These are phyloP conservation scores for Elysia crispata DNA, from an alignment of 2,888 invertebrate genomes.

Conservation along the genomic window DNA sequence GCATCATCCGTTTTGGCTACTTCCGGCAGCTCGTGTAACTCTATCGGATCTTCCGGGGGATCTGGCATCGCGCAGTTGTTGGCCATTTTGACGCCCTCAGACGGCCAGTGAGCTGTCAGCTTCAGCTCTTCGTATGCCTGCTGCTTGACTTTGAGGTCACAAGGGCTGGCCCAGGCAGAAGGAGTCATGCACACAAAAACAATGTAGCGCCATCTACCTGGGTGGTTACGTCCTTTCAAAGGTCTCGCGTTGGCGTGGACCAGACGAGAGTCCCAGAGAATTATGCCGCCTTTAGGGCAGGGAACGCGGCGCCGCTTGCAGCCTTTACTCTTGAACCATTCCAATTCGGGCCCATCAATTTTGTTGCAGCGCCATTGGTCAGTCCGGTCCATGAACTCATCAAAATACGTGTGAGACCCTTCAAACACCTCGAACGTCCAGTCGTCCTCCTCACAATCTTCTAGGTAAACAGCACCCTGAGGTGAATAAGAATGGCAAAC, in stretches of 20 bases:
- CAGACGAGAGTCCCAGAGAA: conserved; percentile 71
- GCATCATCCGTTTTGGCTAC: conserved; percentile 54
- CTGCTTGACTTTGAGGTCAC: conserved; percentile 60
- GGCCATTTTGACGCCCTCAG: conserved; percentile 59
- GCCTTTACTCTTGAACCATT: conserved; percentile 57
- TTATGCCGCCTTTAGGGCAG: conserved; percentile 70
- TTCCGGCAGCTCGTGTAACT: conserved; percentile 51
- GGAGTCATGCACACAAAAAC: conserved; percentile 71
- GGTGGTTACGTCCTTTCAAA: conserved; percentile 56
- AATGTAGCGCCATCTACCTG: conserved; percentile 67
- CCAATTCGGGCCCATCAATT: conserved; percentile 55
- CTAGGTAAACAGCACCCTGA: conserved; percentile 64
- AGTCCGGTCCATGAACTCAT: conserved; percentile 30
- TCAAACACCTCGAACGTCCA: conserved; percentile 60
- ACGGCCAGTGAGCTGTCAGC: conserved; percentile 69
- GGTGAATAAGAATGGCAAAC: too few species aligned
- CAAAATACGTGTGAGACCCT: conserved; percentile 55
- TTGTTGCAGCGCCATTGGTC: neutral
- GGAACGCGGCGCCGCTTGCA: conserved; percentile 63
- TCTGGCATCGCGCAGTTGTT: conserved; percentile 1
- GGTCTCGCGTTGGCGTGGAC: conserved; percentile 71
- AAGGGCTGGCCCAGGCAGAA: conserved; percentile 63
- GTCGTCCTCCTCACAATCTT: conserved; percentile 58
- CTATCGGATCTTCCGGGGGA: conserved; percentile 21
- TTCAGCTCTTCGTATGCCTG: conserved; percentile 59